Evolutionary conservation across 2,797 vertebrate species (phyloP).

Genomic region (Centropyge bicolor): DNA sequence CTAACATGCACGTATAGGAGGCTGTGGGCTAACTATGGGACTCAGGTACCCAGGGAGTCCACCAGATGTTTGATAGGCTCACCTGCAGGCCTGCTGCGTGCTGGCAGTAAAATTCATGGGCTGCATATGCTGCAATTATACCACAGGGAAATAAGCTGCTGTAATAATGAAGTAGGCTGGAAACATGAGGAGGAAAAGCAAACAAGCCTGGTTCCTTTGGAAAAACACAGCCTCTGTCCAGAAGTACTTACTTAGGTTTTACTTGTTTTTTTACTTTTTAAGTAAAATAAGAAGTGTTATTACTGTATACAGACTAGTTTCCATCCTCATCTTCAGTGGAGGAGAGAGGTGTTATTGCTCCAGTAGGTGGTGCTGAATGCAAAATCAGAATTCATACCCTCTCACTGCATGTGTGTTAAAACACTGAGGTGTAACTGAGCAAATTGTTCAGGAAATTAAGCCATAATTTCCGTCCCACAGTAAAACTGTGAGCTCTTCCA

Average conservation of each 20-base stretch:
- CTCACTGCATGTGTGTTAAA: conserved; percentile 36
- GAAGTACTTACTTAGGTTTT: conserved; percentile 17
- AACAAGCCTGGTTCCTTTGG: conserved; percentile 70
- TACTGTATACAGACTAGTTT: conserved; percentile 24
- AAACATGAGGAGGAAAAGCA: conserved; percentile 74
- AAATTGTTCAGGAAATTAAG: conserved; percentile 73
- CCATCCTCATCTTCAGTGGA: conserved; percentile 6
- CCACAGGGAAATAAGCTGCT: conserved; percentile 82
- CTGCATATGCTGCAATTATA: conserved; percentile 82
- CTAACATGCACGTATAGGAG: conserved; percentile 73
- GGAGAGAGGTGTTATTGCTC: conserved; percentile 49
- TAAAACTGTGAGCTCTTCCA: conserved; percentile 57
- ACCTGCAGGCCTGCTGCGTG: conserved; percentile 81
- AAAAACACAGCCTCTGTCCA: conserved; percentile 62
- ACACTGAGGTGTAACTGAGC: conserved; percentile 36
- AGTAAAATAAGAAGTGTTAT: conserved; percentile 22
- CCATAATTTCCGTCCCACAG: conserved; percentile 60
- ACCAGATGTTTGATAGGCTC: conserved; percentile 84
- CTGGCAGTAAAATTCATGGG: conserved; percentile 81
- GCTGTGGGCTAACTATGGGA: conserved; percentile 69
- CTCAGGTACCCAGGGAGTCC: conserved; percentile 80
- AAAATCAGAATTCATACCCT: conserved; percentile 52
- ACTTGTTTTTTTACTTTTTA: conserved; percentile 25
- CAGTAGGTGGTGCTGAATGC: conserved; percentile 77
- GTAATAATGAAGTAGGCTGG: conserved; percentile 77